Percentiles rank a stretch among this genome's conserved stretches.
Conservation (phyloP, 2,797 vertebrate genomes). For the Vespertilio murinus region DNA sequence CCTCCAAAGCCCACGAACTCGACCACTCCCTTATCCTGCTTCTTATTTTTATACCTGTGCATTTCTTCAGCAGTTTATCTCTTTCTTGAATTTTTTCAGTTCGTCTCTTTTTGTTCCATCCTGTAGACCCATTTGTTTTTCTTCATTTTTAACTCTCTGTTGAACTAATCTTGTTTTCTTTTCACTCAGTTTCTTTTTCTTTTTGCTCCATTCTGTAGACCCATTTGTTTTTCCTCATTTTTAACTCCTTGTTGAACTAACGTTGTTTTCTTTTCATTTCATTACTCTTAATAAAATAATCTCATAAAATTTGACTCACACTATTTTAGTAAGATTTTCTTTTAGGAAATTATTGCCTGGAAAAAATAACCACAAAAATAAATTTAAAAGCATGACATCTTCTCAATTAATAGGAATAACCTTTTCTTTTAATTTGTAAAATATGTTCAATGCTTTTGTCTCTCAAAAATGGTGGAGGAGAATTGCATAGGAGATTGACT, state of each 20-base stretch:
- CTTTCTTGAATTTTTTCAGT: background rate
- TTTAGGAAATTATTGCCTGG: constrained; percentile 38
- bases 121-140: constrained; percentile 25
- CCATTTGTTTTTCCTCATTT: constrained; percentile 32
- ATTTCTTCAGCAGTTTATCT: background rate
- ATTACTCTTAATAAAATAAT: constrained; percentile 7
- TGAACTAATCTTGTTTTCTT: constrained; percentile 16
- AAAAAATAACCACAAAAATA: constrained; percentile 2
- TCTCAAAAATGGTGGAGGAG: constrained; percentile 40
- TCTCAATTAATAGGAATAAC: constrained; percentile 44
- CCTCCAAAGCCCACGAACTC: background rate
- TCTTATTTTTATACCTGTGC: background rate
- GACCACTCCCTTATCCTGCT: background rate
- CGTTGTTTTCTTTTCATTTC: background rate
- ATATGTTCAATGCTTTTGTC: constrained; percentile 33
- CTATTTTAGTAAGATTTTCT: constrained; percentile 41
- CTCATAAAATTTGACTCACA: constrained; percentile 9
- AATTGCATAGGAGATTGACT: constrained; percentile 33
- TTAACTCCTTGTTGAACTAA: constrained; percentile 23
- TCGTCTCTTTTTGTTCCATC: constrained; percentile 24
- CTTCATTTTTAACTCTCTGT: constrained; percentile 17
- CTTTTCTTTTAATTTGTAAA: constrained; percentile 54
- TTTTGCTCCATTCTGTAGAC: constrained; percentile 30
- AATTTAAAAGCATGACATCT: constrained; percentile 37
- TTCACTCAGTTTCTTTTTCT: no score